Evolutionary conservation across 2,797 vertebrate species (phyloP), one percentile per base, ranked within the genome.

Genomic region (Caiman crocodilus): DNA sequence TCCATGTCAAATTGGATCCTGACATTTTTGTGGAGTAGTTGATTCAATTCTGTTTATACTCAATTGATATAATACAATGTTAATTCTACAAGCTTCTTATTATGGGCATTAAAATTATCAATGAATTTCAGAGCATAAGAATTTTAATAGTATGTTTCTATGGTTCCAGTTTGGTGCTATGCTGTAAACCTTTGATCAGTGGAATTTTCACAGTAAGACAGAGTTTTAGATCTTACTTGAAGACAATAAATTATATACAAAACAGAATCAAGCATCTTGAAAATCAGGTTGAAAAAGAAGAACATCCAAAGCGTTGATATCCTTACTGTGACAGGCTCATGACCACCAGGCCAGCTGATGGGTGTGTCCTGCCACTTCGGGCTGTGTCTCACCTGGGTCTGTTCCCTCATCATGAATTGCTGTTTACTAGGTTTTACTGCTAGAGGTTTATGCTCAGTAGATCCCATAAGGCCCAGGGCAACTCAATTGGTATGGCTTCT

Each of bases 11-110:
- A 58, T 4, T 32, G 71, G 42, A 7, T 18, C 90, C 30, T 63
- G 6, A 1, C 2, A n/a, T 0, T 0, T 73, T 79, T 8, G 63
- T 32, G 23, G 17, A 5, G 20, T 69, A 35, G 20, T 69, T 42
- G 35, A 42, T 4, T 85, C 23, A 7, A 4, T 67, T 76, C 64
- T 87, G 14, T 59, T 57, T 14, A 1, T 12, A 23, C 5, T 6
- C 64, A 89, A 15, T 13, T 32, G 32, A 67, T 23, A 21, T 3
- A 58, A 57, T 26, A 55, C 57, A 75, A 2, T 74, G 56, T 28
- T 94, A 55, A 42, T 77, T 35, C 5, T 12, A 17, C 5, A 23
- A 25, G 26, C 4, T 87, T 64, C n/a, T 63, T 57, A 32, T 42
- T 30, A 18, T 63, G 67, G 20, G 28, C 26, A 79, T 26, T 55